phyloP scores from a whole-genome alignment of 2,113 vertebrate species.

The Pyrgilauda ruficollis region DNA sequence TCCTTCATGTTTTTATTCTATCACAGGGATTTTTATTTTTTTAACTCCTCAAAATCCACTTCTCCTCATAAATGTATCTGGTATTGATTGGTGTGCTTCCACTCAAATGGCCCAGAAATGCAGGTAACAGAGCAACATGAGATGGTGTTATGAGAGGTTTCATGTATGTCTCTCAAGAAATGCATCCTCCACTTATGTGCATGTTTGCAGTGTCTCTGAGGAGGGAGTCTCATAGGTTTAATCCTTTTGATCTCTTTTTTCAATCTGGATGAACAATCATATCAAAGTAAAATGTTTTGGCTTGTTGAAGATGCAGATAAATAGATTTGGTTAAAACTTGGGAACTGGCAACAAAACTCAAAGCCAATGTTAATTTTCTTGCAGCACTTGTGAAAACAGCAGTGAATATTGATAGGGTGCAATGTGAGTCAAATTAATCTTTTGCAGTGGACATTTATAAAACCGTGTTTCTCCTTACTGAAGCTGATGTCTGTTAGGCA shows the following conservation, averaged over 20 bases:
- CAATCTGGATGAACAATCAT: background rate
- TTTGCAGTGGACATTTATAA: background rate
- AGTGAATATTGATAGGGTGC: background rate
- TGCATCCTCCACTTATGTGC: background rate
- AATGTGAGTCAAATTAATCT: accelerated
- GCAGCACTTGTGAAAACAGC: background rate
- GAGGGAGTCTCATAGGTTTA: background rate
- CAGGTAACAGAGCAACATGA: background rate
- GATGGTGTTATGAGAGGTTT: background rate
- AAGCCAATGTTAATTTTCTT: background rate
- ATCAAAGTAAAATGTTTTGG: background rate
- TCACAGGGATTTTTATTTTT: background rate
- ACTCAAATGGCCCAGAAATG: background rate
- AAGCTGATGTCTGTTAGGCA: background rate
- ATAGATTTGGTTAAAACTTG: background rate
- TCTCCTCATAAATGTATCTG: background rate
- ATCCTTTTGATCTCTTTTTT: background rate
- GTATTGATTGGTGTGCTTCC: background rate
- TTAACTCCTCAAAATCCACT: background rate
- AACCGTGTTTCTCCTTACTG: background rate
- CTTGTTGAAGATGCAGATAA: background rate
- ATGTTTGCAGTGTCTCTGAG: background rate
- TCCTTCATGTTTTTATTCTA: background rate
- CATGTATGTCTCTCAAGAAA: background rate
- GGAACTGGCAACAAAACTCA: background rate